Evolutionary conservation across 2,888 invertebrate genomes (phyloP).

Genomic region (Altica lythri): DNA sequence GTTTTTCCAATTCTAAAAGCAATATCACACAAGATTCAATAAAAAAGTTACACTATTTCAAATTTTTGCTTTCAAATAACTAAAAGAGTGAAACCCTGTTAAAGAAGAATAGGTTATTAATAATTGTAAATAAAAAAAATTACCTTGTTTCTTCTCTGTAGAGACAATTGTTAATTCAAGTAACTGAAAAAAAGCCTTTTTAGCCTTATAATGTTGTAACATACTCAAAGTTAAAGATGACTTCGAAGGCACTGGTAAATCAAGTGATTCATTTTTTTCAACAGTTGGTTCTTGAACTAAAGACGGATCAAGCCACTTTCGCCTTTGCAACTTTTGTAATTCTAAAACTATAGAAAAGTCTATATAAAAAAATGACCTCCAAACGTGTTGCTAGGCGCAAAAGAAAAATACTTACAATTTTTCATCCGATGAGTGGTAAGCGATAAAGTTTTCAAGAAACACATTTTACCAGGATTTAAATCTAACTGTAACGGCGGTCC

Average conservation of each 20-base stretch:
- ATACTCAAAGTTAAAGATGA: slow-evolving; percentile 59
- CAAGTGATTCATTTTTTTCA: slow-evolving; percentile 48
- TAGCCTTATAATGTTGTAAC: slow-evolving; percentile 60
- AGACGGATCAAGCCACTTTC: slow-evolving; percentile 54
- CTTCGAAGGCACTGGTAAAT: slow-evolving; percentile 60
- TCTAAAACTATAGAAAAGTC: slow-evolving; percentile 60
- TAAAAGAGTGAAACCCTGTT: neutral
- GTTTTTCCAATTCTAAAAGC: slow-evolving; percentile 60
- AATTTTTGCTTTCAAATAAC: too few species aligned
- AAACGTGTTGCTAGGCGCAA: neutral
- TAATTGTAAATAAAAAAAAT: slow-evolving; percentile 20
- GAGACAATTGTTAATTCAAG: slow-evolving; percentile 64
- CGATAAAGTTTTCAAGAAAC: slow-evolving; percentile 67
- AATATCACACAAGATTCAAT: neutral
- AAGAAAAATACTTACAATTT: slow-evolving; percentile 61
- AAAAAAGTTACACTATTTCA: too few species aligned
- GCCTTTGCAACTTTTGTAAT: slow-evolving; percentile 65
- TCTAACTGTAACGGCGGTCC: slow-evolving; percentile 61
- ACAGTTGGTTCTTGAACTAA: slow-evolving; percentile 50
- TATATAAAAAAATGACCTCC: neutral
- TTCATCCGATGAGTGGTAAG: slow-evolving; percentile 65
- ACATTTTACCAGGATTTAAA: slow-evolving; percentile 60
- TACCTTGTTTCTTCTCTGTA: slow-evolving; percentile 65
- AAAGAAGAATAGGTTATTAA: neutral
- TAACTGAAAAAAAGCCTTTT: slow-evolving; percentile 64